Conservation (phyloP, 1,140 invertebrate species). For the Pinna nobilis region DNA sequence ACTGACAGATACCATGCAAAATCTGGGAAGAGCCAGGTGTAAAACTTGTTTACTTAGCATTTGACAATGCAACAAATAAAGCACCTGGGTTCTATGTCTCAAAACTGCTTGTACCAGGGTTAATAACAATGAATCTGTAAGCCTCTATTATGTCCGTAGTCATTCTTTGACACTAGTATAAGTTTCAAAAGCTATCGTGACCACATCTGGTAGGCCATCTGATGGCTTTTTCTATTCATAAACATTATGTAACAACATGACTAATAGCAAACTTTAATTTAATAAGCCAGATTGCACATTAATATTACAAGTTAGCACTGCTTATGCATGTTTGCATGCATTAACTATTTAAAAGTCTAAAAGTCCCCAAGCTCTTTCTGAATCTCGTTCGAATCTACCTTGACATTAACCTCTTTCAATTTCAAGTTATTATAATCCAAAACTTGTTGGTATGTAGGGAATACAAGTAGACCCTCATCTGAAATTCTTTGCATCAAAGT, state of each 20-base stretch:
- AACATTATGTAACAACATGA: conserved; percentile 30
- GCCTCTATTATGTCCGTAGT: conserved; percentile 36
- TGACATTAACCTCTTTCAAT: conserved; percentile 25
- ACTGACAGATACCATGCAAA: conserved; percentile 48
- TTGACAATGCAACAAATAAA: conserved; percentile 47
- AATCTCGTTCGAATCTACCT: neutral
- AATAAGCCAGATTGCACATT: conserved; percentile 36
- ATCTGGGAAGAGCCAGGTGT: conserved; percentile 11
- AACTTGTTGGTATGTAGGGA: conserved; percentile 29
- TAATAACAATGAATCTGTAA: conserved; percentile 41
- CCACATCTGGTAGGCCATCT: conserved; percentile 28
- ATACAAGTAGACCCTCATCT: conserved; percentile 34
- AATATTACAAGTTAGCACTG: conserved; percentile 37
- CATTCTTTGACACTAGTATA: conserved; percentile 43
- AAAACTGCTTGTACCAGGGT: conserved; percentile 43
- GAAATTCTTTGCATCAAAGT: neutral
- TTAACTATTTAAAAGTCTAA: neutral
- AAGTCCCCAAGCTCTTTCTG: conserved; percentile 7
- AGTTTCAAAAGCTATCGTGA: conserved; percentile 32
- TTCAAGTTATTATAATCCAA: conserved; percentile 27
- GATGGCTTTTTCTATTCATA: neutral
- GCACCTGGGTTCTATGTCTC: conserved; percentile 47
- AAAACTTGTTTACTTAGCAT: conserved; percentile 43
- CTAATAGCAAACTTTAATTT: conserved; percentile 36
- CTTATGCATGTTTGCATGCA: conserved; percentile 31